Evolutionary conservation across 1,140 invertebrate species (phyloP).

Genomic region (Phthorimaea operculella): DNA sequence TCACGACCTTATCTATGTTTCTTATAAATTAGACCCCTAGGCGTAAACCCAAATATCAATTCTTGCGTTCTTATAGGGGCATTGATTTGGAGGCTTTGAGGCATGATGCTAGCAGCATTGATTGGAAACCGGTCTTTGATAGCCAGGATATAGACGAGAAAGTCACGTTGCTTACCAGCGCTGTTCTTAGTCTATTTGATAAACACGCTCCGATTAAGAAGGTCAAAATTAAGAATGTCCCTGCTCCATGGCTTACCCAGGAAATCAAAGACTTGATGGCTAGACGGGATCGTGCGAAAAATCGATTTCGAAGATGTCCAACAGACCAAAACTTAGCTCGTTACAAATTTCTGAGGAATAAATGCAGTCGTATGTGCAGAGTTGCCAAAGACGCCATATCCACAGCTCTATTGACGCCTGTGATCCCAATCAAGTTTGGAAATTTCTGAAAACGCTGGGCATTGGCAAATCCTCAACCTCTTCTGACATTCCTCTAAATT

Average conservation of each 20-base stretch:
- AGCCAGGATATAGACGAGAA: background rate
- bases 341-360: background rate
- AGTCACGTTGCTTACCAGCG: background rate
- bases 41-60: background rate
- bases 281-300: background rate
- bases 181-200: background rate
- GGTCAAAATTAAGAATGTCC: background rate
- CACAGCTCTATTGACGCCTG: background rate
- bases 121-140: background rate
- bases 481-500: background rate
- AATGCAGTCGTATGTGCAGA: background rate
- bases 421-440: background rate
- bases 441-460: too few species aligned
- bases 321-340: background rate
- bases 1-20: background rate
- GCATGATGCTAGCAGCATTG: background rate
- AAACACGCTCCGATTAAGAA: background rate
- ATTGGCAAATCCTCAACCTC: too few species aligned
- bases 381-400: constrained; percentile 5
- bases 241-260: background rate
- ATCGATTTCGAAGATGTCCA: background rate
- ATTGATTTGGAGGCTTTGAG: background rate
- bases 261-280: background rate
- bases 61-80: background rate
- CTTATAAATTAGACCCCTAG: background rate